A percentile compares a stretch with the other conserved stretches of the same genome.
phyloP scores from a whole-genome alignment of 2,113 vertebrate genomes.

The Numenius arquata region DNA sequence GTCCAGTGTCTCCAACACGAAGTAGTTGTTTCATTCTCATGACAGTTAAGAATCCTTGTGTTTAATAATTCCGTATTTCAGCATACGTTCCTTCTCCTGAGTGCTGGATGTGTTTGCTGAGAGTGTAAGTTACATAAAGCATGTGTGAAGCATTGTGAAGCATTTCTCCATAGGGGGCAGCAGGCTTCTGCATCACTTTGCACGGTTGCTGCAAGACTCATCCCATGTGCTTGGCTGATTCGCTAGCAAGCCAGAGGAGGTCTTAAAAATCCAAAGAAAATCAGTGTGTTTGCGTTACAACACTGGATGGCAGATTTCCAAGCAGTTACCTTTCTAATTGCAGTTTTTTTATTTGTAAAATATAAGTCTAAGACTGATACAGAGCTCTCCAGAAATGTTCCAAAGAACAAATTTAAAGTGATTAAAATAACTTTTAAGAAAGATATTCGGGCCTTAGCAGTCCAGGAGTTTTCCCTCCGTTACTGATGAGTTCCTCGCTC shows the following conservation, averaged over 20 bases:
- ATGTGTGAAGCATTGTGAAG: too few relatives aligned
- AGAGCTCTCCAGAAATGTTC: neutral
- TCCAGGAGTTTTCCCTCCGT: neutral
- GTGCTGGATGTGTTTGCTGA: neutral
- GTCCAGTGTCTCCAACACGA: neutral
- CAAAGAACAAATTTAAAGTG: neutral
- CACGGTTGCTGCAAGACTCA: neutral
- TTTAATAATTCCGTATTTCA: neutral
- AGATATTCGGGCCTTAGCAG: neutral
- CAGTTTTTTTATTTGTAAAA: neutral
- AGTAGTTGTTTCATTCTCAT: neutral
- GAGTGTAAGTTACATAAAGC: neutral
- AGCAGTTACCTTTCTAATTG: neutral
- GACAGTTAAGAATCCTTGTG: neutral
- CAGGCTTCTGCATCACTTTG: neutral
- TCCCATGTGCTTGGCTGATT: neutral
- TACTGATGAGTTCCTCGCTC: neutral
- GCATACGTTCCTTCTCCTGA: neutral
- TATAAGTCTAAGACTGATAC: neutral
- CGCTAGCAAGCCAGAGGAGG: neutral
- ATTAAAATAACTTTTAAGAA: neutral
- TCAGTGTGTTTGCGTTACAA: neutral
- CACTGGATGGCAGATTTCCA: neutral
- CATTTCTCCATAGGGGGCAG: conserved; percentile 50
- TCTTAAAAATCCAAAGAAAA: neutral